Evolutionary conservation across 1,140 invertebrate genomes (phyloP).

Genomic region (Drosophila grimshawi): DNA sequence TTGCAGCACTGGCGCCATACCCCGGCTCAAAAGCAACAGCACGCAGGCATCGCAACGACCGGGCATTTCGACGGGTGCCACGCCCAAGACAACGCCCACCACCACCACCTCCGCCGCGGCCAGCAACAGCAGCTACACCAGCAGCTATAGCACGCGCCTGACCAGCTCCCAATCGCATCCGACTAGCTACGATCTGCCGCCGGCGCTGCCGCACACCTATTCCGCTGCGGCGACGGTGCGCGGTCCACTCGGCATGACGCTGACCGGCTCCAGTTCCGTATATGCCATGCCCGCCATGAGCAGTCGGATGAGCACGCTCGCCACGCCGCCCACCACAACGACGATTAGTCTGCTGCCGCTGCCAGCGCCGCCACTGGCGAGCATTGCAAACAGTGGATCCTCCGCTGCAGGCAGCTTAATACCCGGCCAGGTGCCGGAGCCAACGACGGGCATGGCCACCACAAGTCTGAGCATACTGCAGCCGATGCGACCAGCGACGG

Average conservation of each 20-base stretch:
- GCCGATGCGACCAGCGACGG: slow-evolving; percentile 36
- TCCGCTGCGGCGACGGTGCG: slow-evolving; percentile 65
- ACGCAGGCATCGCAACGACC: slow-evolving; percentile 34
- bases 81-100: slow-evolving; percentile 62
- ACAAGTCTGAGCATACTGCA: slow-evolving; percentile 75
- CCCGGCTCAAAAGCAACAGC: slow-evolving; percentile 56
- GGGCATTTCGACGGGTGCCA: slow-evolving; percentile 62
- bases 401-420: slow-evolving; percentile 31
- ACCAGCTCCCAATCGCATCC: slow-evolving; percentile 75
- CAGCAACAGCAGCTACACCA: slow-evolving; percentile 23
- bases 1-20: slow-evolving; percentile 72
- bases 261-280: slow-evolving; percentile 60
- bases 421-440: slow-evolving; percentile 70
- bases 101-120: slow-evolving; percentile 23
- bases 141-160: slow-evolving; percentile 46
- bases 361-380: slow-evolving; percentile 57
- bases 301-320: slow-evolving; percentile 20
- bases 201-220: slow-evolving; percentile 73
- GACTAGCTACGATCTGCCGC: slow-evolving; percentile 72
- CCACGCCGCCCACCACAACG: slow-evolving; percentile 53
- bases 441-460: slow-evolving; percentile 38
- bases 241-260: slow-evolving; percentile 73
- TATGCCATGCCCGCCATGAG: slow-evolving; percentile 50
- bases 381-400: slow-evolving; percentile 20
- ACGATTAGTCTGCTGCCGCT: slow-evolving; percentile 72